Evolutionary conservation across 2,888 invertebrate genomes (phyloP), one percentile per base, ranked within the genome.

Genomic region (Eupithecia centaureata): DNA sequence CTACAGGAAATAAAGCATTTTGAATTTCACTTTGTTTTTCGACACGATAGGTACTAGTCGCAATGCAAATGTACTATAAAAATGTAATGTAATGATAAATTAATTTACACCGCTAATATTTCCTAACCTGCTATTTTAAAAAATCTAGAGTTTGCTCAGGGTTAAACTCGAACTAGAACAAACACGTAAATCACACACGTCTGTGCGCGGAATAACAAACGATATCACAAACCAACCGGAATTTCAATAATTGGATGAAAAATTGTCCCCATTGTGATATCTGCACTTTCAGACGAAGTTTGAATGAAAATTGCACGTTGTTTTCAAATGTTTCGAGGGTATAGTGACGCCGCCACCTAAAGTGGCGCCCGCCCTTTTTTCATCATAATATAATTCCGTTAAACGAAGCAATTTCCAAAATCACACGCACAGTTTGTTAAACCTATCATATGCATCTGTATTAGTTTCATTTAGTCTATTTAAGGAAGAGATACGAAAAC

Each of bases 181-280:
- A 57, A 22, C 30, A 28, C 58, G 12, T 27, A 38, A 63, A 61
- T 61, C 61, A 68, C 28, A 30, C 57, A 7, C 25, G 22, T 12
- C 30, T 60, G 38, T 54, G 12, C n/a, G 33, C 15, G 27, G 68
- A 65, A 68, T 63, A 67, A 18, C 35, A 61, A 61, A 35, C 33
- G 35, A 52, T 38, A 35, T 28, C 32, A n/a, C 57, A 35, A 30
- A 35, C 47, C 56, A 12, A 54, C 22, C 3, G 52, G 30, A 59
- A 62, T 69, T 63, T 61, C 22, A 69, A 69, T 65, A 68, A 68
- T 65, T 56, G 33, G 28, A 69, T 69, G 65, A 65, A 62, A 58
- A 69, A 65, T 69, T 60, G 58, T 59, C 8, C 10, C 61, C 62
- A 68, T 68, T 68, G 68, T 62, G 15, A 65, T 51, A 57, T 32